Base-by-base conservation (phyloP, 1,140 invertebrate genomes). In the Drosophila pseudoobscura region DNA sequence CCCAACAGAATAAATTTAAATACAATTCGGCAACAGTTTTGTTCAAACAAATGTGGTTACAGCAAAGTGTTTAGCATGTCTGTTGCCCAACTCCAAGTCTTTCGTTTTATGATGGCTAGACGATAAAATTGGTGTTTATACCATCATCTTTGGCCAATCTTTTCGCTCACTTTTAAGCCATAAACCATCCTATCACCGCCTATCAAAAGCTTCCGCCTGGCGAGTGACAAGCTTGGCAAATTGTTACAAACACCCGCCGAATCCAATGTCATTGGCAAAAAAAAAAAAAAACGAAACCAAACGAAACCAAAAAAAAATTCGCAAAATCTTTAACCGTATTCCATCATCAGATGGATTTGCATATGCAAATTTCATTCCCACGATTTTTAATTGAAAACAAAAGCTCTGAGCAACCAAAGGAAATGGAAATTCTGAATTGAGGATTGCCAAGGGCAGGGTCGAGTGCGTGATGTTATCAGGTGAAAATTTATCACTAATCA, bases 301-400 rank as follows among this genome's bases (percentile, higher is more conserved):
- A 60, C 54, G 50, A 75, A 22, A 35, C 50, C n/a, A n/a, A n/a
- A 55, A 62, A 59, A 60, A 72, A 69, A 69, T 69, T 70, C 31
- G 72, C 76, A 43, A 61, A 70, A 71, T 70, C 62, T 22, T 46
- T 51, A 74, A 61, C 50, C 43, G 71, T 61, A 50, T 75, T 71
- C 57, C 65, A 82, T 75, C 75, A 73, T 50, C 52, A 3, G n/a
- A 75, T 26, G 5, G 17, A 75, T 80, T 80, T 73, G 78, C 78
- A 82, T 83, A 87, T 87, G 82, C 83, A 87, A 87, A 87, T 87
- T 69, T 57, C 56, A 75, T 88, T 87, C 82, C 83, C 82, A 87
- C 78, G 83, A 88, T 75, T 87, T 85, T 82, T 78, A 85, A 85
- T 82, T 87, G 60, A 58, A 45, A 35, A 43, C 41, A 57, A 75